Evolutionary conservation across 2,888 invertebrate species (phyloP), one percentile per base, ranked within the genome.

Genomic region (Archips xylosteana): DNA sequence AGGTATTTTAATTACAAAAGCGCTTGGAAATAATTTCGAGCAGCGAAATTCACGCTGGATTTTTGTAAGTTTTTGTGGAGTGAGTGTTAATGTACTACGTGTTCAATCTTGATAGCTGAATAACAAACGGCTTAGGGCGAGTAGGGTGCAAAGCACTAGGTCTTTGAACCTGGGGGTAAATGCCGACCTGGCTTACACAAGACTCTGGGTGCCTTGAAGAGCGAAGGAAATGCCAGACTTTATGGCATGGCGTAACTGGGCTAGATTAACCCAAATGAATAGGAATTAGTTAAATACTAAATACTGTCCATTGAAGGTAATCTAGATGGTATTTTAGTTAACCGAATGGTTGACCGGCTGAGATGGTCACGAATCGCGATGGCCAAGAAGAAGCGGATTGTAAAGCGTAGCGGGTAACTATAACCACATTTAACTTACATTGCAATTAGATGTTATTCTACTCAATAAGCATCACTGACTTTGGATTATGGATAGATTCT

Each of bases 61-160:
- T 49, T 49, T 45, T 45, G 45, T 10, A 45, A 45, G 12, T 51
- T 23, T 4, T 9, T 9, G 12, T 32, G 32, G 12, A 57, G 57
- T 32, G 57, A 32, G 57, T 57, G 57, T 12, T 32, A 57, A 10
- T 57, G 57, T 32, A 36, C 51, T 49, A 54, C 57, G 68, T 62
- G 47, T 57, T 68, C 57, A 39, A 73, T 73, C 73, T 73, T 59
- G 73, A 73, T 73, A 73, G 34, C 36, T 39, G 68, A 42, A 64
- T 64, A 73, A 73, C 68, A 64, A 69, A 69, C 42, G 57, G 63
- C 68, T 59, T 39, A 57, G 63, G 72, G 68, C 62, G 63, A 68
- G 47, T 59, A 47, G 63, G 67, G 47, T 67, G 67, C 63, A 63
- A 32, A 49, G 68, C 54, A 45, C 68, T 49, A 70, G 72, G 63